Evolutionary conservation across 2,888 invertebrate species (phyloP), one percentile per base, ranked within the genome.

Genomic region (Pristionchus exspectatus): DNA sequence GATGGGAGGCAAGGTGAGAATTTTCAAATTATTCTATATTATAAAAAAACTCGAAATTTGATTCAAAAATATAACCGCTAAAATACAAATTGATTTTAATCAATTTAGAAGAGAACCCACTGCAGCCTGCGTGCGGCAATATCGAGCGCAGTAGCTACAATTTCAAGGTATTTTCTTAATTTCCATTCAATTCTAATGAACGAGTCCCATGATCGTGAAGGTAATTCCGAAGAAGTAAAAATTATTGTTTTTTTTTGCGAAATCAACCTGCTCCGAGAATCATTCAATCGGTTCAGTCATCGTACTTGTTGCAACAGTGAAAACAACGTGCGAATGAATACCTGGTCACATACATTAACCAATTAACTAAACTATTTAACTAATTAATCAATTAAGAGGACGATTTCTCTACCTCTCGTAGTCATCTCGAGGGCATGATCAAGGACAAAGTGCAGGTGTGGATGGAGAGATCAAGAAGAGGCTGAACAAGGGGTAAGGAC

Each of bases 401-500:
- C 94, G 18, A 92, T 94, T 77, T 92, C 90, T 54, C 91, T 94
- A 30, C 94, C 16, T 92, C 93, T 30, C 74, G 93, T 63, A 88
- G 90, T 14, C 91, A 93, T 59, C 90, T 95, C 59, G 95, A 95
- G 90, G 88, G 89, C 54, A 91, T 94, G 88, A 92, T 94, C 88
- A 91, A 91, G 87, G 94, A 93, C 77, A 95, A 95, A 90, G 93
- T 94, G 84, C 93, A 92, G 87, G 95, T 87, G 92, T 95, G 27
- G 95, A 94, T 90, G 93, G 91, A 72, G 94, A 94, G 90, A 94
- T 94, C 86, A 93, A 92, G 90, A 94, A 94, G 90, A 90, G 94
- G 38, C 90, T 94, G 72, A 93, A 93, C 89, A 94, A 93, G 83
- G 94, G 86, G 93, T 93, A 66, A 72, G 85, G 50, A 77, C 44